These are phyloP conservation scores for Lepilemur ruficaudatus DNA, from an alignment of 2,797 vertebrate genomes.

Conservation along the genomic window DNA sequence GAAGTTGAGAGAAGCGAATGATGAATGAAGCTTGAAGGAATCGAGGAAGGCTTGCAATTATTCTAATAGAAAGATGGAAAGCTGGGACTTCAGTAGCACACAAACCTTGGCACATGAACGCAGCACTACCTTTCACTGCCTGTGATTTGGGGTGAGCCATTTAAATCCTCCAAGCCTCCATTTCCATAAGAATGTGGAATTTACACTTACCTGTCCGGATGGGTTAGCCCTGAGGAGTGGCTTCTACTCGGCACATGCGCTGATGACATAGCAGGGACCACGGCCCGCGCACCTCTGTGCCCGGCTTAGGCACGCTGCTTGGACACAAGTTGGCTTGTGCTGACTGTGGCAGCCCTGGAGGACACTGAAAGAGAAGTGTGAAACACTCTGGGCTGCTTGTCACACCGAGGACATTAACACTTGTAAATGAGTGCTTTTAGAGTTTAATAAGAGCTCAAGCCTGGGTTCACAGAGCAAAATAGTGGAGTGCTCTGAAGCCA, in stretches of 20 bases:
- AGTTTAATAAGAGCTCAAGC: neutral
- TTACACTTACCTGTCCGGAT: neutral
- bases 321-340: neutral
- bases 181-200: neutral
- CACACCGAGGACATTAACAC: neutral
- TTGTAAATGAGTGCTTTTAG: slow-evolving; percentile 54
- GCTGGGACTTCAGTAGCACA: neutral
- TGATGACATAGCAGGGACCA: neutral
- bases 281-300: neutral
- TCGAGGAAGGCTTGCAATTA: neutral
- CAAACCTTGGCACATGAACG: neutral
- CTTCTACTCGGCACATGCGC: neutral
- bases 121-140: neutral
- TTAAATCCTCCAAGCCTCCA: neutral
- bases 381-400: slow-evolving; percentile 50
- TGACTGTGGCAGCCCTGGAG: slow-evolving; percentile 26
- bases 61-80: neutral
- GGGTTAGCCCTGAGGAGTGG: neutral
- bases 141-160: neutral
- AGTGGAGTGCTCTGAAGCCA: neutral
- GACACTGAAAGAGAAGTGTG: neutral
- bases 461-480: neutral
- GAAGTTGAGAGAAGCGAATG: neutral
- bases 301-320: neutral
- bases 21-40: neutral